Conservation (phyloP, 2,888 invertebrate species). For the Drosophila ustulata region DNA sequence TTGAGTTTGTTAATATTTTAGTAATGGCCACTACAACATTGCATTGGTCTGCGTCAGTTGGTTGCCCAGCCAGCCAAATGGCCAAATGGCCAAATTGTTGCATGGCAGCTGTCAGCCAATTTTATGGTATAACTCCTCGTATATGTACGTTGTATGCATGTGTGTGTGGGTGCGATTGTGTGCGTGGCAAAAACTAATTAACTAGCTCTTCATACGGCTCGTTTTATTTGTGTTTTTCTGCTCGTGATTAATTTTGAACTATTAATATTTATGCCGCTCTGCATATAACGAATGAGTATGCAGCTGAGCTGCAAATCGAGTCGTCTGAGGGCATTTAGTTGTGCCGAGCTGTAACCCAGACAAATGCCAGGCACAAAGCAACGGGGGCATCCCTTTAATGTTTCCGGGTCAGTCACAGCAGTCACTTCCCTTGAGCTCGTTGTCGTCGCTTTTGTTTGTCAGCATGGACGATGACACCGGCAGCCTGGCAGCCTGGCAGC, state of each 20-base stretch:
- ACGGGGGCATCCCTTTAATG: constrained; percentile 68
- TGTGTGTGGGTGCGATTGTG: constrained; percentile 19
- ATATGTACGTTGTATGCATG: constrained; percentile 4
- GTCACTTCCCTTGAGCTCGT: constrained; percentile 79
- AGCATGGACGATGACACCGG: constrained; percentile 80
- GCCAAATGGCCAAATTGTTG: constrained; percentile 57
- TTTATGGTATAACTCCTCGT: constrained; percentile 54
- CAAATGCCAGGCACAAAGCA: constrained; percentile 56
- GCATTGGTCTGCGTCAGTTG: constrained; percentile 37
- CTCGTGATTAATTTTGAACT: constrained; percentile 72
- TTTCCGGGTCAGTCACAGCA: constrained; percentile 80
- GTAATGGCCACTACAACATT: constrained; percentile 64
- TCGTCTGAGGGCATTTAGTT: constrained; percentile 59
- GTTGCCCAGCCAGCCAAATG: constrained; percentile 15
- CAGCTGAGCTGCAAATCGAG: constrained; percentile 22
- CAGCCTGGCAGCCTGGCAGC: constrained; percentile 13
- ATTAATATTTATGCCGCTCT: constrained; percentile 75
- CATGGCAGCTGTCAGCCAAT: constrained; percentile 76
- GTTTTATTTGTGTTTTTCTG: constrained; percentile 35
- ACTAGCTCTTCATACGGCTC: constrained; percentile 63
- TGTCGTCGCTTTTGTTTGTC: constrained; percentile 78
- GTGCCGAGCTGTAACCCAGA: constrained; percentile 29
- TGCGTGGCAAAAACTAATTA: constrained; percentile 74
- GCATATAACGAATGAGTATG: constrained; percentile 38
- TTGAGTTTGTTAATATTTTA: constrained; percentile 81